Conservation (phyloP, 1,140 invertebrate species). For the Pseudomyrmex flavicornis region DNA sequence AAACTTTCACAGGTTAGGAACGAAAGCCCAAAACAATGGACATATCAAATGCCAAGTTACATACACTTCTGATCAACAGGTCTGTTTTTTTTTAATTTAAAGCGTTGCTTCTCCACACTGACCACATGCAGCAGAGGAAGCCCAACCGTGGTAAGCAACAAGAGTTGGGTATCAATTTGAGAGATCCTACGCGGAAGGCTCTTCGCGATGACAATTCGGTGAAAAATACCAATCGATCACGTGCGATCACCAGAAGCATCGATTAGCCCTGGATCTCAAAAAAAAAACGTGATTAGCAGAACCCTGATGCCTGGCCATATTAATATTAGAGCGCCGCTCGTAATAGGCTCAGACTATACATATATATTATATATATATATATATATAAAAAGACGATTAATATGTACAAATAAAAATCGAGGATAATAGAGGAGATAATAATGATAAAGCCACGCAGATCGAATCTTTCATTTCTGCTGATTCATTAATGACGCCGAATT, state of each 20-base stretch:
- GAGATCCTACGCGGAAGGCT: background rate
- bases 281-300: background rate
- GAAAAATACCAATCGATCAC: background rate
- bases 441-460: constrained; percentile 26
- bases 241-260: no score
- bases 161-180: background rate
- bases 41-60: background rate
- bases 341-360: constrained; percentile 30
- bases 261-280: constrained; percentile 41
- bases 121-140: background rate
- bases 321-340: background rate
- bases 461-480: constrained; percentile 18
- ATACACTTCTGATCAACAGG: background rate
- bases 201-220: constrained; percentile 14
- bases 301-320: background rate
- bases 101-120: background rate
- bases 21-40: background rate
- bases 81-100: background rate
- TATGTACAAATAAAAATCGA: constrained; percentile 44
- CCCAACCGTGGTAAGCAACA: background rate
- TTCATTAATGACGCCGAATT: constrained; percentile 38
- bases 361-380: no score
- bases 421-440: constrained; percentile 17
- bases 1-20: background rate
- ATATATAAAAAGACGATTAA: constrained; percentile 22